phyloP scores from a whole-genome alignment of 2,888 invertebrate genomes.

The Chaitophorus viminalis region DNA sequence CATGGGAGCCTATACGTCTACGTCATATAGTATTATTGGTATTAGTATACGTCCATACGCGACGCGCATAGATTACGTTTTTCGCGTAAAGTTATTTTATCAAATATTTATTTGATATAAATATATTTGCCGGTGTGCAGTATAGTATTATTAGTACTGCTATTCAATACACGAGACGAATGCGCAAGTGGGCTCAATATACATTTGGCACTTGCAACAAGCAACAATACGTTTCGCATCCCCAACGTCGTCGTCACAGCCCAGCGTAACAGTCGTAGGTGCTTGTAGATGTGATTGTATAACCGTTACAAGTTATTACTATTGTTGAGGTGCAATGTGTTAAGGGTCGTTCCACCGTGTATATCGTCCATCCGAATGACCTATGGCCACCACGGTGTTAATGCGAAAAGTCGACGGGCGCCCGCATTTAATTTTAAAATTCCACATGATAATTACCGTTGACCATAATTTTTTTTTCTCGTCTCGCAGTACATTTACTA shows the following conservation, averaged over 20 bases:
- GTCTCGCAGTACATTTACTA: constrained; percentile 20
- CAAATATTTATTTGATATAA: no score
- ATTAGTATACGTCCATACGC: no score
- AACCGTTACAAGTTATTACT: no score
- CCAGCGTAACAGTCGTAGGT: no score
- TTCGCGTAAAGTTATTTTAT: no score
- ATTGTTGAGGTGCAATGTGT: not conserved
- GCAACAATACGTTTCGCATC: no score
- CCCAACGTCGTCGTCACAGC: no score
- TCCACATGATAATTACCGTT: constrained; percentile 8
- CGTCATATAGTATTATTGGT: not conserved
- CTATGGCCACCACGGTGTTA: not conserved
- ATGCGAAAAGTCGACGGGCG: not conserved
- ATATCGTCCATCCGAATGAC: no score
- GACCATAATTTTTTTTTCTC: constrained; percentile 11
- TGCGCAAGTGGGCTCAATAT: no score
- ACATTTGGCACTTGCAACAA: no score
- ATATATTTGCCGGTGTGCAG: not conserved
- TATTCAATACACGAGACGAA: no score
- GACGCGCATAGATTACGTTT: not conserved
- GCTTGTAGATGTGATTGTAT: no score
- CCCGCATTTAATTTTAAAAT: constrained; percentile 21
- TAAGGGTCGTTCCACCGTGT: not conserved
- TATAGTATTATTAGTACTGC: not conserved
- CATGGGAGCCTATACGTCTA: not conserved